Evolutionary conservation across 2,113 vertebrate genomes (phyloP), one percentile per base, ranked within the genome.

Genomic region (Marmota flaviventris): DNA sequence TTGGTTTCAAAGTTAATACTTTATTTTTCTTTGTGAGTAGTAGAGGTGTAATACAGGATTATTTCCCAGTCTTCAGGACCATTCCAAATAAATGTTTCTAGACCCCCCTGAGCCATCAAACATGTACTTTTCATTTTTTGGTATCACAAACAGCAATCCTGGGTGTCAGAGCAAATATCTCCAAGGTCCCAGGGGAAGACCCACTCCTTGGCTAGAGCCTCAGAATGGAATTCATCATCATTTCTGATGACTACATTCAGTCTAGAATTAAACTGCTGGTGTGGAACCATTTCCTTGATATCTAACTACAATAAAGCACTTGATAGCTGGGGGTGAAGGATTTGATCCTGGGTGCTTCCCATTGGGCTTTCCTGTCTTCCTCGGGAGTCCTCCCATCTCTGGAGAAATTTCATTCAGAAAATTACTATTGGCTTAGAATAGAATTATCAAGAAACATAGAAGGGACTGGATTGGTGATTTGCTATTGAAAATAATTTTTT

Each of bases 381-480:
- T 86, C 7, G 53, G 67, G 32, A 85, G 34, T 84, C 42, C 53
- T 89, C 51, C 16, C 32, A 67, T 34, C 14, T 90, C 32, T 25
- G 76, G 51, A 96, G 73, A 94, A 82, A 79, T 85, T 89, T 86
- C 85, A 76, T 69, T 92, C 37, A 76, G 61, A 93, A 94, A 92
- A 87, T 89, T 90, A 58, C 53, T 94, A 4, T 83, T 86, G 89
- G 53, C 37, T 97, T 79, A 76, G 45, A 93, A 79, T 58, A 95
- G 73, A 86, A 76, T 63, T 45, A 81, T 37, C 73, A 79, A 83
- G 73, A 94, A 65, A 81, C 91, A 72, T 77, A 61, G 61, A 79
- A 63, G 37, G n/a, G 17, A 48, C 42, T 70, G 75, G n/a, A 12
- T 83, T 82, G 61, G 18, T 75, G 29, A 85, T 90, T 93, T 45